Evolutionary conservation across 2,113 vertebrate species (phyloP), one percentile per base, ranked within the genome.

Genomic region (Silurus glanis): DNA sequence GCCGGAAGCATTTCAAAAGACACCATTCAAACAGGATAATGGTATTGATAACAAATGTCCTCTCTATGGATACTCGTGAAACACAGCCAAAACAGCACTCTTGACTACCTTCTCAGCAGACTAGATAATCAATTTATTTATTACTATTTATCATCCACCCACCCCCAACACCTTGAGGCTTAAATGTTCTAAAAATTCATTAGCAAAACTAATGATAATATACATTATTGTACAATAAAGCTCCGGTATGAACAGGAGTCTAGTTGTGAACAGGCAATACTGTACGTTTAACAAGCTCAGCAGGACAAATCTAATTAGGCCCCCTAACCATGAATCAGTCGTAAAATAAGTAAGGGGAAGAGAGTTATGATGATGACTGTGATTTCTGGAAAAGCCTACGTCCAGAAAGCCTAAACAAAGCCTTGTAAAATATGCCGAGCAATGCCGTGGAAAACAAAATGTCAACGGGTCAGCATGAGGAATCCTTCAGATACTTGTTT

Each of bases 401-500:
- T 71, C 14, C 21, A 21, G 23, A 75, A 62, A 45, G 28, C 59
- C 45, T 28, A 45, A 75, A 74, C 13, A 53, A 85, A 37, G 25
- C 28, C 56, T 10, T 80, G 78, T 55, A 5, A 51, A 28, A 55
- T 25, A 67, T 56, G 47, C 83, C 4, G 19, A 76, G 47, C 23
- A 19, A 51, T 6, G 23, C 37, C 17, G 17, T 47, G 67, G 53
- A 72, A 49, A 61, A 49, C 85, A 75, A 59, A 51, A n/a, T 61
- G 47, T n/a, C 37, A 53, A 6, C 45, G 6, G 67, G 23, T 59
- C 67, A 88, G 47, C 13, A 67, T 21, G 25, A 76, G 49, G 25
- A 88, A 82, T 76, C 82, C 81, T 66, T 19, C 59, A 59, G 47
- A 12, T 59, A 13, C 74, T 84, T 51, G 82, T 80, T 67, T 53